Conservation (phyloP, 2,797 vertebrate species). For the Chaetophractus vellerosus region DNA sequence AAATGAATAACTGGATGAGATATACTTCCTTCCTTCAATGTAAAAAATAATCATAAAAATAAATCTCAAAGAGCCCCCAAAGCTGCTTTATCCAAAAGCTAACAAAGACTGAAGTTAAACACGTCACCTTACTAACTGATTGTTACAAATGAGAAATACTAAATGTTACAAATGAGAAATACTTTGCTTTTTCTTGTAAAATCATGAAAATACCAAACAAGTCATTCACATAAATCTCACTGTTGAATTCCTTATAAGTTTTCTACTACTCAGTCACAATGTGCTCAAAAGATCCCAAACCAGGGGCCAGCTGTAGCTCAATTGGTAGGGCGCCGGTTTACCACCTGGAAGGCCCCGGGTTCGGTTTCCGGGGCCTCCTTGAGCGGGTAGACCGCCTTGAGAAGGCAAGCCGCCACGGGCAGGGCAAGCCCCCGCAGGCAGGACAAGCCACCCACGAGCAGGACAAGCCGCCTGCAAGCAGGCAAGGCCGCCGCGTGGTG, state of each 20-base stretch:
- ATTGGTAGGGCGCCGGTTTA: too few relatives aligned
- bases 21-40: neutral
- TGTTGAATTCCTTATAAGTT: neutral
- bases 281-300: neutral
- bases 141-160: constrained; percentile 10
- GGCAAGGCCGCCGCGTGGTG: too few relatives aligned
- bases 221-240: constrained; percentile 46
- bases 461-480: too few relatives aligned
- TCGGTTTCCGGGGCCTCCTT: too few relatives aligned
- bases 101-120: constrained; percentile 44
- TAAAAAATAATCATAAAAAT: constrained; percentile 46
- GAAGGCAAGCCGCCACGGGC: too few relatives aligned
- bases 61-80: constrained; percentile 33
- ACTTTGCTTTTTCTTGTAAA: constrained; percentile 7
- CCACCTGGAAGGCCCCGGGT: too few relatives aligned
- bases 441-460: too few relatives aligned
- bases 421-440: too few relatives aligned
- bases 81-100: neutral
- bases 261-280: constrained; percentile 34
- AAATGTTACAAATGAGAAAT: constrained; percentile 43
- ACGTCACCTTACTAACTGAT: constrained; percentile 12
- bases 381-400: too few relatives aligned
- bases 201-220: constrained; percentile 13
- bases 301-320: too few relatives aligned
- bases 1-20: neutral